phyloP scores from a whole-genome alignment of 2,113 vertebrate species.

The Manacus vitellinus region DNA sequence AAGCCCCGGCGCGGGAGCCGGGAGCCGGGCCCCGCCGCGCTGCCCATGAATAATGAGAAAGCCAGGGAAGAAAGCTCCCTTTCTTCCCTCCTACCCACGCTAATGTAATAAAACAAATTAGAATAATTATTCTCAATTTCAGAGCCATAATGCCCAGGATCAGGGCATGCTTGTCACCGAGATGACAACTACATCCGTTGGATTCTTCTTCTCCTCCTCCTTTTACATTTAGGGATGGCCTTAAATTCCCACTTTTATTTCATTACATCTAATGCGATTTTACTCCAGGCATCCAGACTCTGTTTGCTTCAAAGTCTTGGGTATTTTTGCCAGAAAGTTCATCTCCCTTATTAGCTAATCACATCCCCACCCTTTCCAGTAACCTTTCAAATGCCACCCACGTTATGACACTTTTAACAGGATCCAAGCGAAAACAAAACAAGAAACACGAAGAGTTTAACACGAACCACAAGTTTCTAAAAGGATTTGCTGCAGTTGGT shows the following conservation, averaged over 20 bases:
- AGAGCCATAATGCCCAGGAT: conserved; percentile 33
- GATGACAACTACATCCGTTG: conserved; percentile 32
- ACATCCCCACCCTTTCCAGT: conserved; percentile 48
- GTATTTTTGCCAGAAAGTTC: conserved; percentile 40
- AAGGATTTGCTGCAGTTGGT: background rate
- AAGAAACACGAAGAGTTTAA: background rate
- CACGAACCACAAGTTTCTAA: background rate
- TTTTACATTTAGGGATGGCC: background rate
- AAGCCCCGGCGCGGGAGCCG: conserved; percentile 38
- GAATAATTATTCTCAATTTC: conserved; percentile 61
- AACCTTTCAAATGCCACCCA: conserved; percentile 61
- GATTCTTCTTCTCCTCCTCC: background rate
- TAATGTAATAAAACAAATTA: conserved; percentile 74
- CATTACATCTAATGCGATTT: conserved; percentile 44
- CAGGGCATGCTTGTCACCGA: conserved; percentile 32
- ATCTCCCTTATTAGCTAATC: conserved; percentile 47
- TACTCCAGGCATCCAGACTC: conserved; percentile 23
- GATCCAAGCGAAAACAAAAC: conserved; percentile 5
- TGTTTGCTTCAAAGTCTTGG: conserved; percentile 46
- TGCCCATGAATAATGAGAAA: conserved; percentile 51
- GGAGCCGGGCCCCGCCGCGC: conserved; percentile 40
- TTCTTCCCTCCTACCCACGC: conserved; percentile 68
- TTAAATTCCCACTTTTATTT: background rate
- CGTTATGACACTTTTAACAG: conserved; percentile 30
- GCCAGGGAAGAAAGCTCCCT: conserved; percentile 62